phyloP scores from a whole-genome alignment of 2,113 vertebrate species.

The Chlamydotis undulata region DNA sequence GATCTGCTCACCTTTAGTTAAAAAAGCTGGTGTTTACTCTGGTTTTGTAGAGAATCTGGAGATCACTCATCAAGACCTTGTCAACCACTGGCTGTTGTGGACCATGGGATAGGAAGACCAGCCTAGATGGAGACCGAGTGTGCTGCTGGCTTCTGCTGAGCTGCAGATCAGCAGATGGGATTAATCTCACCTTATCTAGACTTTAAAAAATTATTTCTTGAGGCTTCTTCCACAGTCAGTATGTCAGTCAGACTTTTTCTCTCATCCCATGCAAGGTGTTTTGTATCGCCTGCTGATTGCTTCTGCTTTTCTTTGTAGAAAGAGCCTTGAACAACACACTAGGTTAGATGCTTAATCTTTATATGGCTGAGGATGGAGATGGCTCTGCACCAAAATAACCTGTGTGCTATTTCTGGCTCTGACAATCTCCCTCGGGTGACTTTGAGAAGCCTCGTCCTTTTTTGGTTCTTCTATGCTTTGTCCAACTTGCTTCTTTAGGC shows the following conservation, averaged over 20 bases:
- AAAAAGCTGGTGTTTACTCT: neutral
- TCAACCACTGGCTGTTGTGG: neutral
- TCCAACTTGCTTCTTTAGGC: neutral
- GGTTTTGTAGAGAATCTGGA: neutral
- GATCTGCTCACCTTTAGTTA: neutral
- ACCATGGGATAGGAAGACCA: neutral
- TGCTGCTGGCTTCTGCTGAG: neutral
- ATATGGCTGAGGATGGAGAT: neutral
- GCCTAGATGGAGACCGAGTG: neutral
- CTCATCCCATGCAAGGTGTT: neutral
- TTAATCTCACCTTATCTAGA: neutral
- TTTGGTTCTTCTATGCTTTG: neutral
- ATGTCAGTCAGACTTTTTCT: neutral
- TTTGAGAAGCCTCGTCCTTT: neutral
- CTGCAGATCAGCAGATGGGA: neutral
- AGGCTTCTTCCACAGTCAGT: neutral
- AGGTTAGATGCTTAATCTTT: neutral
- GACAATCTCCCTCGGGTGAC: neutral
- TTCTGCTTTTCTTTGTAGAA: neutral
- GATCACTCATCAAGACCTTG: neutral
- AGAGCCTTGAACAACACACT: neutral
- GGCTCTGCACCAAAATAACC: neutral
- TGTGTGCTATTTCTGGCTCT: neutral
- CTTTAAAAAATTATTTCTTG: neutral
- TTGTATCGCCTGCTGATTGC: rapidly evolving